These are phyloP conservation scores for Meloe dianella DNA, from an alignment of 2,888 invertebrate genomes.

Conservation along the genomic window DNA sequence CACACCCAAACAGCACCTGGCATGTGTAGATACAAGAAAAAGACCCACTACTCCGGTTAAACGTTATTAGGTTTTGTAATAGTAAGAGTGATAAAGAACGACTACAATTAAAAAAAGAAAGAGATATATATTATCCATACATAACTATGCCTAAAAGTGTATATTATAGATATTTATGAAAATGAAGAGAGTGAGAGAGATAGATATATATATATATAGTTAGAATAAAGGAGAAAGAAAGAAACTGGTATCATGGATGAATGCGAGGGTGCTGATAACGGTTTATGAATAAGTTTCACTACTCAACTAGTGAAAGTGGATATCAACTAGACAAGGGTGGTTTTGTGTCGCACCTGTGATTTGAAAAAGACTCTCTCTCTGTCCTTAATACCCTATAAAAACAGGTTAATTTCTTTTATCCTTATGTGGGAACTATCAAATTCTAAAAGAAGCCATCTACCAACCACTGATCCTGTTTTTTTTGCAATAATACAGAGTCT, in stretches of 20 bases:
- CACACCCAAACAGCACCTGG: constrained; percentile 51
- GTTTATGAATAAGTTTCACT: background rate
- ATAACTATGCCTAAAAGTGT: background rate
- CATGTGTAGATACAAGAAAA: constrained; percentile 28
- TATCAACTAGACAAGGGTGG: background rate
- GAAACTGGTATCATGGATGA: background rate
- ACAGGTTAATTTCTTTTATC: constrained; percentile 54
- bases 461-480: background rate
- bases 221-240: background rate
- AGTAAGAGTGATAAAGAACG: background rate
- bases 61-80: background rate
- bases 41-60: background rate
- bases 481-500: background rate
- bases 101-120: too few relatives aligned
- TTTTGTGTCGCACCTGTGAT: constrained; percentile 3
- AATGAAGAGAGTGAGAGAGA: background rate
- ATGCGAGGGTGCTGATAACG: background rate
- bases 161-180: constrained; percentile 1
- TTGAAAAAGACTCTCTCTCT: constrained; percentile 37
- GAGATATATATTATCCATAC: background rate
- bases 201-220: background rate
- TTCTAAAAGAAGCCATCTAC: constrained; percentile 27
- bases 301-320: background rate
- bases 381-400: constrained; percentile 28
- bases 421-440: constrained; percentile 51